phyloP scores from a whole-genome alignment of 2,888 invertebrate species.

The Drosophila multiciliata region DNA sequence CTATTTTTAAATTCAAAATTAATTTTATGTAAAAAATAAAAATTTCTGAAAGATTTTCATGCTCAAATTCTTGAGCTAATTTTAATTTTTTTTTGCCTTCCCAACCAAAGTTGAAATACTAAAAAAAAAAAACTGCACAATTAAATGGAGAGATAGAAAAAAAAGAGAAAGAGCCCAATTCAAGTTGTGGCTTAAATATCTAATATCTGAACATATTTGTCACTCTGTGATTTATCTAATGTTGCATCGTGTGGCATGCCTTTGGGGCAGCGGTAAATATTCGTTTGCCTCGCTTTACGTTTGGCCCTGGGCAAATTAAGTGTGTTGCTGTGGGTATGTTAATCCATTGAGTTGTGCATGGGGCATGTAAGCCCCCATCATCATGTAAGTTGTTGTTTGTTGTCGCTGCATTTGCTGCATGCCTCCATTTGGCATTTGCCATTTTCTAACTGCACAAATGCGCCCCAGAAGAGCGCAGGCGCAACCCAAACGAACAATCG shows the following conservation, averaged over 20 bases:
- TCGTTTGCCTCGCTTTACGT: constrained; percentile 14
- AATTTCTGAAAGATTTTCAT: background rate
- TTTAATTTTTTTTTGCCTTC: background rate
- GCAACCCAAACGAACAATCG: constrained; percentile 53
- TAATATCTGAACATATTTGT: constrained; percentile 55
- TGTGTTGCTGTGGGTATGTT: constrained; percentile 62
- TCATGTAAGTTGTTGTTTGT: constrained; percentile 37
- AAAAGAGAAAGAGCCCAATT: constrained; percentile 36
- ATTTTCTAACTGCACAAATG: constrained; percentile 72
- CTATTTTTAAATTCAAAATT: background rate
- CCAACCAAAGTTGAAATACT: background rate
- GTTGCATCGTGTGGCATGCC: constrained; percentile 39
- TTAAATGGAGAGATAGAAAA: background rate
- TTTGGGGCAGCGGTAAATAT: constrained; percentile 46
- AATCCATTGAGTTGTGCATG: constrained; percentile 45
- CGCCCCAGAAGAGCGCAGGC: constrained; percentile 54
- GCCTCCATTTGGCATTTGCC: constrained; percentile 70
- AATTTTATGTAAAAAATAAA: background rate
- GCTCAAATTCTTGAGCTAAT: background rate
- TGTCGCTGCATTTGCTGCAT: constrained; percentile 39
- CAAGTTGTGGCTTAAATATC: constrained; percentile 30
- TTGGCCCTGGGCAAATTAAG: constrained; percentile 59
- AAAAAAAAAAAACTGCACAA: background rate
- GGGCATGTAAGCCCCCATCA: constrained; percentile 45
- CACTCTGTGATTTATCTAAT: constrained; percentile 61